These are phyloP conservation scores for Intellagama lesueurii DNA, from an alignment of 2,797 vertebrate genomes.

Conservation along the genomic window DNA sequence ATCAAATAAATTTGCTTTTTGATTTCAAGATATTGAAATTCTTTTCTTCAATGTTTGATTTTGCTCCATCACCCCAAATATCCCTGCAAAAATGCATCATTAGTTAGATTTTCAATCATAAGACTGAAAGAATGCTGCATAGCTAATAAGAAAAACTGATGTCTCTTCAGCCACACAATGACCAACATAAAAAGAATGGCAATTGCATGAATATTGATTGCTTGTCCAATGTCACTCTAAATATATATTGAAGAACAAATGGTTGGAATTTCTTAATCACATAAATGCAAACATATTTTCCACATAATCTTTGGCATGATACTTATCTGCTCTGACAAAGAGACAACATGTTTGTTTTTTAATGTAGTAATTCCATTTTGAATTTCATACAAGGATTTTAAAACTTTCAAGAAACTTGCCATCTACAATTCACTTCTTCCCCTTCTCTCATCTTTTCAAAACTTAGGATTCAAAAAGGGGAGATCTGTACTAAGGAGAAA, in stretches of 20 bases:
- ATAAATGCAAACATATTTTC: conserved; percentile 75
- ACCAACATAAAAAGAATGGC: conserved; percentile 31
- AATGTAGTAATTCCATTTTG: conserved; percentile 45
- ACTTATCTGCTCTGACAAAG: conserved; percentile 80
- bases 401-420: background rate
- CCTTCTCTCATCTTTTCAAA: background rate
- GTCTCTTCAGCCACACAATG: conserved; percentile 27
- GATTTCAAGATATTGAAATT: background rate
- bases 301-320: conserved; percentile 68
- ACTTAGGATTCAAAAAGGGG: background rate
- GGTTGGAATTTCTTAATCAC: conserved; percentile 78
- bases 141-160: conserved; percentile 42
- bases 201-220: background rate
- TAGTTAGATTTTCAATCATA: background rate
- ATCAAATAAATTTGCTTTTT: background rate
- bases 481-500: background rate
- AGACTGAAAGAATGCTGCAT: conserved; percentile 13
- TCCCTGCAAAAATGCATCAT: conserved; percentile 11
- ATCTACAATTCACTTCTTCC: background rate
- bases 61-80: conserved; percentile 27
- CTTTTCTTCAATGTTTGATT: conserved; percentile 32
- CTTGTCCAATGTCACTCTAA: background rate
- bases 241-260: conserved; percentile 63
- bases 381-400: conserved; percentile 47
- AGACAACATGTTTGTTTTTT: conserved; percentile 66